Evolutionary conservation across 2,797 vertebrate species (phyloP), one percentile per base, ranked within the genome.

Genomic region (Anguilla pacifica): DNA sequence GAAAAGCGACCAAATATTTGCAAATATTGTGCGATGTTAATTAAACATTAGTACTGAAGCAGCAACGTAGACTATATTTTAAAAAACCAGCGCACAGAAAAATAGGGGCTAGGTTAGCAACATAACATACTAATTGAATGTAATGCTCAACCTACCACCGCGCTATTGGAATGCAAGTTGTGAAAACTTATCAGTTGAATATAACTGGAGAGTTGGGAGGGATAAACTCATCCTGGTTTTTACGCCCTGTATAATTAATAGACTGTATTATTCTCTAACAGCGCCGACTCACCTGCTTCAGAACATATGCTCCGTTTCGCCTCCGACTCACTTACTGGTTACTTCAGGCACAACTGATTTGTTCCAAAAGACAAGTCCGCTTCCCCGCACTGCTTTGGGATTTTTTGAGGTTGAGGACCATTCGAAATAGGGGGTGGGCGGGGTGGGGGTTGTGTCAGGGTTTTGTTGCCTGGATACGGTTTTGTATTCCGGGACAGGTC

Each of bases 401-500:
- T 28, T 94, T 89, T 83, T 91, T 87, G 92, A 92, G 88, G 13
- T 72, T 86, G 81, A 46, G 88, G 88, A 35, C 86, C 61, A 59
- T 90, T 70, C 84, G 93, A 92, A 92, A 94, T 93, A 92, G 93
- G 93, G 91, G 93, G 91, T 4, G 4, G 49, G 9, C 1, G 49
- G 49, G 85, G 67, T 39, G 0, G 53, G 84, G n/a, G 85, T 85
- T 94, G 92, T 93, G 94, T 95, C 94, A 96, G 92, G 91, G 90
- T 89, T 59, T 87, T 90, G 96, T 96, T 95, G 94, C 94, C 90
- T 83, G 91, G 96, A 96, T 93, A 96, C 94, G 84, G 83, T 89
- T 89, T 87, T 91, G 91, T 93, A 92, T 93, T 93, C 92, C 87
- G 88, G 85, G 87, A 90, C 90, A 90, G 90, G 89, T 81, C 90